These are phyloP conservation scores for Ceratina calcarata DNA, from an alignment of 1,140 invertebrate genomes.

Conservation along the genomic window DNA sequence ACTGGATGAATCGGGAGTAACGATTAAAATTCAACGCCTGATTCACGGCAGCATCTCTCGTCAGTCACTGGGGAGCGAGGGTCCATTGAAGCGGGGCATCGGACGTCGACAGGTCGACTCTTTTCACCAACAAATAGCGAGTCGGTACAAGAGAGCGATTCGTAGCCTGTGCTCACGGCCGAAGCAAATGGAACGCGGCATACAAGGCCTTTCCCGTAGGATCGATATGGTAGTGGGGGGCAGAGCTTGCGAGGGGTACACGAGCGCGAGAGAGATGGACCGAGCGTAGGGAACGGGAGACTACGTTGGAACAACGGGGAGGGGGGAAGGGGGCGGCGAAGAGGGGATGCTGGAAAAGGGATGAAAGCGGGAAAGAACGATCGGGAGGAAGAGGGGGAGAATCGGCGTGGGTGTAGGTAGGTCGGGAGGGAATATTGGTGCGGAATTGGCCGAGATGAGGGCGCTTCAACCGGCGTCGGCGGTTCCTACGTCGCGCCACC, in stretches of 20 bases:
- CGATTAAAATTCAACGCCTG: slow-evolving; percentile 30
- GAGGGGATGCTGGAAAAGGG: neutral
- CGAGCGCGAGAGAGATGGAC: neutral
- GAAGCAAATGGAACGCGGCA: slow-evolving; percentile 63
- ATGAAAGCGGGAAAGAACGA: slow-evolving; percentile 17
- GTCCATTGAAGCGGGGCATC: slow-evolving; percentile 26
- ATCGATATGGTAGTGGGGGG: slow-evolving; percentile 68
- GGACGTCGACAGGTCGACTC: slow-evolving; percentile 44
- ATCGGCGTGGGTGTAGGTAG: slow-evolving; percentile 27
- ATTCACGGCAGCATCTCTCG: neutral
- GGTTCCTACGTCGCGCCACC: slow-evolving; percentile 62
- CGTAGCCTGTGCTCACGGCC: slow-evolving; percentile 61
- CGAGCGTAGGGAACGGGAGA: too few species aligned
- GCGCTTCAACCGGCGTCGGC: slow-evolving; percentile 58
- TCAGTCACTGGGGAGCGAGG: slow-evolving; percentile 7
- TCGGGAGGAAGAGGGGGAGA: slow-evolving; percentile 22
- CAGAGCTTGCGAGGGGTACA: slow-evolving; percentile 8
- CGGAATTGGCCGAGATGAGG: slow-evolving; percentile 58
- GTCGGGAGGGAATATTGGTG: slow-evolving; percentile 55
- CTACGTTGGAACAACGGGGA: too few species aligned
- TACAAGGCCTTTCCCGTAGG: slow-evolving; percentile 62
- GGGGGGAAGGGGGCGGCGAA: slow-evolving; percentile 39
- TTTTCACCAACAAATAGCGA: slow-evolving; percentile 14
- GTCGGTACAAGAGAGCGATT: slow-evolving; percentile 51
- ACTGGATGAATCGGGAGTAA: too few species aligned